A percentile compares a stretch with the other conserved stretches of the same genome.
Evolutionary conservation across 2,113 vertebrate genomes (phyloP).

Genomic region (Eudyptes chrysolophus): DNA sequence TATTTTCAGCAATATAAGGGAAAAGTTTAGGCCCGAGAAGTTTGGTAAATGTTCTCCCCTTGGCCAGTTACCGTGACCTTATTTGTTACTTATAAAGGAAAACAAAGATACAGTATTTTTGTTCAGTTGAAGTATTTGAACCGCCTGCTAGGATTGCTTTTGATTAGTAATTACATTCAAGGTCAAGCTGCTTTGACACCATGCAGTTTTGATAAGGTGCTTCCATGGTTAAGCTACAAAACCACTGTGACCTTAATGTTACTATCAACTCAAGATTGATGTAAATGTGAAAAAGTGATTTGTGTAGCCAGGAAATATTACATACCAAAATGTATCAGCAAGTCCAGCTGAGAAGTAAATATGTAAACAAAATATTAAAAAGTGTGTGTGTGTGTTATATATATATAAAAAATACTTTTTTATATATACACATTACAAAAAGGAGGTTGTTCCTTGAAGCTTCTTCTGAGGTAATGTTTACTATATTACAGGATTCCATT

Average conservation of each 20-base stretch:
- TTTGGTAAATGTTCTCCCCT: background rate
- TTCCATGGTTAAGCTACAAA: background rate
- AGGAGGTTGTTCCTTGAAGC: background rate
- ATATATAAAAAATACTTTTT: background rate
- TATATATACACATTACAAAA: background rate
- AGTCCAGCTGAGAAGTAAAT: background rate
- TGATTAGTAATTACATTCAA: background rate
- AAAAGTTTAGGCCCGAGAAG: background rate
- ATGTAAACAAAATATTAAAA: background rate
- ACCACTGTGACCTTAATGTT: background rate
- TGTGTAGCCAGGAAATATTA: background rate
- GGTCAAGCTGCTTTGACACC: background rate
- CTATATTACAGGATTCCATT: background rate
- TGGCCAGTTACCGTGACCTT: background rate
- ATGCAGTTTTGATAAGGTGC: background rate
- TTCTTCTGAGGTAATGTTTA: background rate
- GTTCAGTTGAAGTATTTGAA: background rate
- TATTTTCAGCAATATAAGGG: background rate
- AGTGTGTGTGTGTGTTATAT: background rate
- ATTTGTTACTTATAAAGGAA: background rate
- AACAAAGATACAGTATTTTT: background rate
- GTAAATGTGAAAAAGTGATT: background rate
- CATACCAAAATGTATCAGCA: background rate
- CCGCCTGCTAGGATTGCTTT: background rate
- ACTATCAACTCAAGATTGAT: background rate